Evolutionary conservation across 2,113 vertebrate genomes (phyloP).

Genomic region (Okapia johnstoni): DNA sequence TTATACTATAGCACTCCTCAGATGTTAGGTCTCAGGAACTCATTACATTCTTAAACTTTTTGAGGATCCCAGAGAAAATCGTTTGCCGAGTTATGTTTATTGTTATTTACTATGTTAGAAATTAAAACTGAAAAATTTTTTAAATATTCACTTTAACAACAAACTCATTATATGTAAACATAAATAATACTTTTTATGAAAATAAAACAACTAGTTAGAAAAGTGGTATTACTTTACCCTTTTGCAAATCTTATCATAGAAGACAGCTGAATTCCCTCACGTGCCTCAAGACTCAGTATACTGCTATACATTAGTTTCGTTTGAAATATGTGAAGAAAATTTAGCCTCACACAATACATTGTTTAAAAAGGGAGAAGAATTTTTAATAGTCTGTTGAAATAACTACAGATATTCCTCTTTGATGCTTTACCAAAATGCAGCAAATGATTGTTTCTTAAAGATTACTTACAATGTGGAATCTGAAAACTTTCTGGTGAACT

Average conservation of each 20-base stretch:
- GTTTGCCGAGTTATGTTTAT: neutral
- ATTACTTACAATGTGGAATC: neutral
- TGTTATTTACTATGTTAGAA: neutral
- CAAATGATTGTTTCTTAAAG: neutral
- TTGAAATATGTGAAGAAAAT: neutral
- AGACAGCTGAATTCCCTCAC: neutral
- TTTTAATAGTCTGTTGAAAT: neutral
- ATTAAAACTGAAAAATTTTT: neutral
- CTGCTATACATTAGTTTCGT: neutral
- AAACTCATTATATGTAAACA: neutral
- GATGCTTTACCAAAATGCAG: neutral
- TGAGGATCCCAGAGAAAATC: neutral
- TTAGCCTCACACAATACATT: neutral
- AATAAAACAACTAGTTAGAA: neutral
- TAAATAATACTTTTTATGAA: neutral
- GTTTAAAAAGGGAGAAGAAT: neutral
- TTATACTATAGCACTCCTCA: neutral
- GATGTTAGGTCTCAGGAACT: neutral
- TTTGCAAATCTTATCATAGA: neutral
- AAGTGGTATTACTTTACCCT: neutral
- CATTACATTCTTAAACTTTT: neutral
- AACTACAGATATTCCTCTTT: neutral
- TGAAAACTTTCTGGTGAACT: neutral
- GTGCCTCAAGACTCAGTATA: neutral
- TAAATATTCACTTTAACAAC: constrained; percentile 1